Evolutionary conservation across 2,888 invertebrate genomes (phyloP).

Genomic region (Vanessa cardui): DNA sequence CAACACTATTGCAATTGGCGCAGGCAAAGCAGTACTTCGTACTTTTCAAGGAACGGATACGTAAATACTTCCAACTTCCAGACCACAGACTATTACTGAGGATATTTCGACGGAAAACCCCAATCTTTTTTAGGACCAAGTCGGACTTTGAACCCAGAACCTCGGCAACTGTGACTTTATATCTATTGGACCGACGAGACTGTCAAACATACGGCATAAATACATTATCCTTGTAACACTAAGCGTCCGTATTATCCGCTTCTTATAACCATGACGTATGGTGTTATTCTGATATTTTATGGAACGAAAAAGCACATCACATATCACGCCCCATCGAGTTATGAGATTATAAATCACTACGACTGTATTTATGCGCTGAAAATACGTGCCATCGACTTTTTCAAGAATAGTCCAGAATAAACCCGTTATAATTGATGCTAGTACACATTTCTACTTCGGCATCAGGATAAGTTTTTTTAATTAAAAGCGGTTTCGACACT

Average conservation of each 20-base stretch:
- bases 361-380: conserved; percentile 27
- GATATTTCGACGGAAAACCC: too few species aligned
- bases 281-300: conserved; percentile 40
- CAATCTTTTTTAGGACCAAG: too few species aligned
- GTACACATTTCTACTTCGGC: background rate
- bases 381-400: conserved; percentile 32
- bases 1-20: too few species aligned
- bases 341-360: conserved; percentile 37
- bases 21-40: too few species aligned
- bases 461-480: conserved; percentile 21
- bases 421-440: background rate
- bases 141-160: too few species aligned
- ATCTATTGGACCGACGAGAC: too few species aligned
- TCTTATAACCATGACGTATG: conserved; percentile 37
- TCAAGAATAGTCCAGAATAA: conserved; percentile 1
- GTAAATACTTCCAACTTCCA: too few species aligned
- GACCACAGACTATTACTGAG: too few species aligned
- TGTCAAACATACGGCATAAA: background rate
- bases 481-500: conserved; percentile 21
- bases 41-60: too few species aligned
- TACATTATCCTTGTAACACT: background rate
- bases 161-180: too few species aligned
- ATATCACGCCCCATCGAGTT: conserved; percentile 39
- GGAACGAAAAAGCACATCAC: conserved; percentile 32
- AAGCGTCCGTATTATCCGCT: conserved; percentile 18